phyloP scores from a whole-genome alignment of 2,888 invertebrate genomes.

The Heliconius cydno region DNA sequence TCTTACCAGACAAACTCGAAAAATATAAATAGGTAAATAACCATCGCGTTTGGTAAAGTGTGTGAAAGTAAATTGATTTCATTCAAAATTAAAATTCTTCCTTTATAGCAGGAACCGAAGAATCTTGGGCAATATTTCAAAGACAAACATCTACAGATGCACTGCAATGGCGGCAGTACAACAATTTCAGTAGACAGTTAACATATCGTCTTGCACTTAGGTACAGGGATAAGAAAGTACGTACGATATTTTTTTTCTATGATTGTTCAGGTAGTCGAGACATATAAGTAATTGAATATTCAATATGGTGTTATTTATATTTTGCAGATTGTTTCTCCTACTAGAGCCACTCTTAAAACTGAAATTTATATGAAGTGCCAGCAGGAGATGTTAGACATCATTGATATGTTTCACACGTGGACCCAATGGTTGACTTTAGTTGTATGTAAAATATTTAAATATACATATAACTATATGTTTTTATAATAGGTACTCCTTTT shows the following conservation, averaged over 20 bases:
- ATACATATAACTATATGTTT: too few relatives aligned
- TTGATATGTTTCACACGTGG: slow-evolving; percentile 72
- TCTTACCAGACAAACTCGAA: too few relatives aligned
- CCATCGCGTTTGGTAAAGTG: not conserved
- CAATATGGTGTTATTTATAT: not conserved
- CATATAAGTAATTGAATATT: not conserved
- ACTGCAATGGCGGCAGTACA: slow-evolving; percentile 75
- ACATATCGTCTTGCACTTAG: slow-evolving; percentile 63
- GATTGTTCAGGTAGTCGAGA: not conserved
- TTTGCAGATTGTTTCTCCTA: slow-evolving; percentile 67
- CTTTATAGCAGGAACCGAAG: slow-evolving; percentile 51
- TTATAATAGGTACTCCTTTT: too few relatives aligned
- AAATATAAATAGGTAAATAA: not conserved
- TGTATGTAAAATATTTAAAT: slow-evolving; percentile 54
- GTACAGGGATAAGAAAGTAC: slow-evolving; percentile 68
- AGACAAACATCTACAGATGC: slow-evolving; percentile 66
- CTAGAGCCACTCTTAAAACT: slow-evolving; percentile 62
- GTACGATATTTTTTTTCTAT: slow-evolving; percentile 1
- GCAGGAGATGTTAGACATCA: slow-evolving; percentile 67
- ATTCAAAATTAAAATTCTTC: not conserved
- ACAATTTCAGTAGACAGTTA: slow-evolving; percentile 68
- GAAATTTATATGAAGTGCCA: slow-evolving; percentile 63
- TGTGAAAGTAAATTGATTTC: not conserved
- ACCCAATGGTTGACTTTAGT: slow-evolving; percentile 71
- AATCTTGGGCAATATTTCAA: slow-evolving; percentile 63